phyloP scores from a whole-genome alignment of 2,113 vertebrate species.

The Podarcis muralis region DNA sequence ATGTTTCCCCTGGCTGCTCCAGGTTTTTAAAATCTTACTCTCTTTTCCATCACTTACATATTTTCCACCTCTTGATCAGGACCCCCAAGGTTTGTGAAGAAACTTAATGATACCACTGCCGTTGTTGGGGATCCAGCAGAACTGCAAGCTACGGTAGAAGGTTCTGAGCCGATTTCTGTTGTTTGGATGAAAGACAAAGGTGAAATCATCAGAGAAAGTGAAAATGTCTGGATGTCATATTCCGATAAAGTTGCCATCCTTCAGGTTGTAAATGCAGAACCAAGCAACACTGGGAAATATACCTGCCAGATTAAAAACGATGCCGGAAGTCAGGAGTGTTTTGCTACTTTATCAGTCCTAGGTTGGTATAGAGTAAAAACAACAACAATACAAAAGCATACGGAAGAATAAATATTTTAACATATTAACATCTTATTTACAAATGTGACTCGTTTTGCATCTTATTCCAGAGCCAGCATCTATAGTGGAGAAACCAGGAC shows the following conservation, averaged over 20 bases:
- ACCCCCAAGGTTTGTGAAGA: constrained; percentile 91
- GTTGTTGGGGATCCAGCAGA: constrained; percentile 86
- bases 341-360: constrained; percentile 90
- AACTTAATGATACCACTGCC: constrained; percentile 86
- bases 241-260: constrained; percentile 86
- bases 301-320: constrained; percentile 93
- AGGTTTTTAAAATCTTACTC: background rate
- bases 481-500: constrained; percentile 91
- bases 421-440: background rate
- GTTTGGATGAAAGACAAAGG: constrained; percentile 96
- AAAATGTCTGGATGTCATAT: constrained; percentile 89
- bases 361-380: constrained; percentile 80
- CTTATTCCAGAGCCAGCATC: constrained; percentile 91
- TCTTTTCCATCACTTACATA: constrained; percentile 38
- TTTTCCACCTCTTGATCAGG: constrained; percentile 78
- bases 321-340: constrained; percentile 91
- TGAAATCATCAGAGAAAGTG: constrained; percentile 90
- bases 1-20: background rate
- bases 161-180: constrained; percentile 90
- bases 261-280: constrained; percentile 82
- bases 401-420: background rate
- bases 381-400: background rate
- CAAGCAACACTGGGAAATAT: constrained; percentile 88
- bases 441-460: constrained; percentile 31
- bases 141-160: constrained; percentile 88